These are phyloP conservation scores for Eidolon dupreanum DNA, from an alignment of 2,797 vertebrate species.

Conservation along the genomic window DNA sequence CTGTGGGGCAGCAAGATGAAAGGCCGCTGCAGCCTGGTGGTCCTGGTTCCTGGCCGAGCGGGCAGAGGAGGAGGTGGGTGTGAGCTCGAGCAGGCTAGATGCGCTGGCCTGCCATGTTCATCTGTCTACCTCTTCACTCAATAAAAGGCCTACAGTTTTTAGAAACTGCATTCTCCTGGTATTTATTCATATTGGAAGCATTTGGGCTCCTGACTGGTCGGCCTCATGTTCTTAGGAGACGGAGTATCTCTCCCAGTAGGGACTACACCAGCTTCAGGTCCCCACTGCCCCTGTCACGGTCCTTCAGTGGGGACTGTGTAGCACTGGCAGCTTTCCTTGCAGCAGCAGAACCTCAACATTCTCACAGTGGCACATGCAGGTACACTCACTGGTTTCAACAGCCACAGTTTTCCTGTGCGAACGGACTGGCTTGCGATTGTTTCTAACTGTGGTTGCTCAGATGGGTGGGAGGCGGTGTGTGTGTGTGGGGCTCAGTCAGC, in stretches of 20 bases:
- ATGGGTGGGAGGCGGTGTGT: background rate
- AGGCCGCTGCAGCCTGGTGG: constrained; percentile 2
- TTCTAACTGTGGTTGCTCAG: background rate
- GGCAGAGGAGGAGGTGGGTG: constrained; percentile 72
- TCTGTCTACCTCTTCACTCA: constrained; percentile 85
- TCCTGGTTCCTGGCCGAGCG: constrained; percentile 60
- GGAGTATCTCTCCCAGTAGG: background rate
- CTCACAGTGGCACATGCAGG: background rate
- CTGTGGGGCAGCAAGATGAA: constrained; percentile 33
- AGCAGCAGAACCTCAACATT: background rate
- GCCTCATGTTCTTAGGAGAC: background rate
- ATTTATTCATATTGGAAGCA: constrained; percentile 38
- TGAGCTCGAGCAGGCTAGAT: constrained; percentile 61
- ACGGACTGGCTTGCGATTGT: background rate
- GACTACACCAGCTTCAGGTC: background rate
- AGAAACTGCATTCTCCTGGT: constrained; percentile 52
- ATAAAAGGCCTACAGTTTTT: constrained; percentile 83
- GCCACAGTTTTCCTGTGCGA: background rate
- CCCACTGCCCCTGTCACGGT: background rate
- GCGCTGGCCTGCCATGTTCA: constrained; percentile 77
- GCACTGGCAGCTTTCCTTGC: background rate
- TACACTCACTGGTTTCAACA: background rate
- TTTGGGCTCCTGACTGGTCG: background rate
- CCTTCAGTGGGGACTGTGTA: background rate
- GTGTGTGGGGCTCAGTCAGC: background rate